Conservation (phyloP, 1,140 invertebrate species). For the Zaprionus kolodkinae region DNA sequence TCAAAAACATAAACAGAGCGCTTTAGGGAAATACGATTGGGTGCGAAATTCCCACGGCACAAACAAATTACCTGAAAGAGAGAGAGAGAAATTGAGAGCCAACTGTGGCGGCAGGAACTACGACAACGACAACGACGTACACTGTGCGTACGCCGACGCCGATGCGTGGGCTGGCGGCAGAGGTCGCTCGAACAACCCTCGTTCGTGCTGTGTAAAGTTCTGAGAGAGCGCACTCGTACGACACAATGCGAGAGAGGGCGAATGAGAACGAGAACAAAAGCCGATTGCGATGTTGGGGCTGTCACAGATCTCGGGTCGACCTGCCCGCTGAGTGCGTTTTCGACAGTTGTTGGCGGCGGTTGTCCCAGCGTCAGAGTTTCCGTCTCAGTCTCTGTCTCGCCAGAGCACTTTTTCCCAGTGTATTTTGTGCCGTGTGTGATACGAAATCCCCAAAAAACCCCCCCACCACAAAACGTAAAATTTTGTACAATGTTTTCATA, state of each 20-base stretch:
- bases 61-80: slow-evolving; percentile 37
- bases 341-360: slow-evolving; percentile 75
- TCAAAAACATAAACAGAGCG: slow-evolving; percentile 54
- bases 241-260: slow-evolving; percentile 18
- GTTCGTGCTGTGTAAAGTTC: slow-evolving; percentile 19
- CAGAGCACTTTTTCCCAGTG: slow-evolving; percentile 55
- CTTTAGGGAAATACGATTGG: slow-evolving; percentile 30
- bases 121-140: not conserved
- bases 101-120: slow-evolving; percentile 13
- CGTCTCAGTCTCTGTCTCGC: slow-evolving; percentile 16
- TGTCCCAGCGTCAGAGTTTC: slow-evolving; percentile 39
- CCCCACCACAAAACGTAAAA: slow-evolving; percentile 37
- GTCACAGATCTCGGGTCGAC: slow-evolving; percentile 47
- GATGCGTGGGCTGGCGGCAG: slow-evolving; percentile 3
- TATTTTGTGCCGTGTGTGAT: slow-evolving; percentile 43
- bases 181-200: slow-evolving; percentile 54
- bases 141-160: slow-evolving; percentile 30
- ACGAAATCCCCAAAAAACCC: slow-evolving; percentile 40
- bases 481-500: slow-evolving; percentile 68
- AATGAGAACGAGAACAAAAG: slow-evolving; percentile 44
- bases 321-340: slow-evolving; percentile 69
- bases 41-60: slow-evolving; percentile 49
- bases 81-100: slow-evolving; percentile 18
- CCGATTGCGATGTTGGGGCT: slow-evolving; percentile 51
- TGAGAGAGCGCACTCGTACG: slow-evolving; percentile 19